Percentiles rank a stretch among this genome's conserved stretches.
phyloP scores from a whole-genome alignment of 2,888 invertebrate species.

The Diaperis boleti region DNA sequence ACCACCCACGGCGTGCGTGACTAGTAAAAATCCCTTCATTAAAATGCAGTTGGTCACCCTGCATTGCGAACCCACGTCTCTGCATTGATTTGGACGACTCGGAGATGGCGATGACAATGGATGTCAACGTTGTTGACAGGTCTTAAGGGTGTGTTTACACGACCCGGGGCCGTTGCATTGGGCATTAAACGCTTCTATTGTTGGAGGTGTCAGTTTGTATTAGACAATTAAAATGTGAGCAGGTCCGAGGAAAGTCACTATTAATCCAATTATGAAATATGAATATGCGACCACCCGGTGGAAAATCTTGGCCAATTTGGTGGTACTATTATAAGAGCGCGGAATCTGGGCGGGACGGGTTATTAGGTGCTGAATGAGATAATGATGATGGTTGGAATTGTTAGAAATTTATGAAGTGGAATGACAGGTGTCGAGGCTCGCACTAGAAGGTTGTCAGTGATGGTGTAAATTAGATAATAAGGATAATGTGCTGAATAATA shows the following conservation, averaged over 20 bases:
- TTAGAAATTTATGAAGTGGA: constrained; percentile 8
- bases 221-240: constrained; percentile 34
- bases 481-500: too few species aligned
- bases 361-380: constrained; percentile 9
- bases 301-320: constrained; percentile 30
- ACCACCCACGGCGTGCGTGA: constrained; percentile 57
- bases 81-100: constrained; percentile 32
- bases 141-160: constrained; percentile 60
- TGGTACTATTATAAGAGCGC: constrained; percentile 1
- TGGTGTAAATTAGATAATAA: neutral
- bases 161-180: constrained; percentile 55
- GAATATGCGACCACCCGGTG: constrained; percentile 25
- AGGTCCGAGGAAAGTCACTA: constrained; percentile 32
- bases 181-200: constrained; percentile 58
- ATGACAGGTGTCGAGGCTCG: constrained; percentile 28
- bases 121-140: constrained; percentile 60
- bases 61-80: constrained; percentile 9
- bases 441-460: too few species aligned
- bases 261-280: constrained; percentile 32
- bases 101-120: constrained; percentile 54
- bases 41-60: constrained; percentile 20
- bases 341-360: constrained; percentile 25
- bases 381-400: neutral
- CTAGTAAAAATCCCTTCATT: constrained; percentile 48
- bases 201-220: constrained; percentile 44